Evolutionary conservation across 1,140 invertebrate species (phyloP).

Genomic region (Orchestia grillus): DNA sequence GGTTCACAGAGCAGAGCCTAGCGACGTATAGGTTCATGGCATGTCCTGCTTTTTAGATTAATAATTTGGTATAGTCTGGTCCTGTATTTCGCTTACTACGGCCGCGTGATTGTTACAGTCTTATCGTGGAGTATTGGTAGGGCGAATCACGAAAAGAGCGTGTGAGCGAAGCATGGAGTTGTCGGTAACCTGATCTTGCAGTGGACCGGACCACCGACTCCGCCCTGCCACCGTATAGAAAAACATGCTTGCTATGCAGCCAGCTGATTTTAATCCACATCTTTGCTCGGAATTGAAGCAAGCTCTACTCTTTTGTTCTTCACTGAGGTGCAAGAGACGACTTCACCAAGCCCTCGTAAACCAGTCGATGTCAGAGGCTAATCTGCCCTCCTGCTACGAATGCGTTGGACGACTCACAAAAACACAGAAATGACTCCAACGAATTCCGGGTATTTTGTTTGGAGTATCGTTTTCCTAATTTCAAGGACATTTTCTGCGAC

Average conservation of each 20-base stretch:
- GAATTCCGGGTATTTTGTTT: conserved; percentile 35
- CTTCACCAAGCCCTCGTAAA: background rate
- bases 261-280: background rate
- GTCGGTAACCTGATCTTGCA: background rate
- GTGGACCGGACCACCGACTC: background rate
- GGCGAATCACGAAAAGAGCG: background rate
- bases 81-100: background rate
- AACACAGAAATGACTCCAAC: background rate
- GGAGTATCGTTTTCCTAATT: background rate
- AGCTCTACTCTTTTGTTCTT: background rate
- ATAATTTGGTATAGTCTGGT: background rate
- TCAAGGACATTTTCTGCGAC: conserved; percentile 22
- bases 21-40: background rate
- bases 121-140: background rate
- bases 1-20: too few relatives aligned
- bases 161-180: background rate
- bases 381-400: conserved; percentile 1
- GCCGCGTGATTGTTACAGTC: background rate
- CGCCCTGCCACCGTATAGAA: background rate
- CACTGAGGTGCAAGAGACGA: background rate
- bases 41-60: background rate
- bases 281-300: background rate
- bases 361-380: conserved; percentile 29
- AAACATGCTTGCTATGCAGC: background rate
- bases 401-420: background rate